Base-by-base conservation (phyloP, 2,113 vertebrate species). In the Mastomys coucha region DNA sequence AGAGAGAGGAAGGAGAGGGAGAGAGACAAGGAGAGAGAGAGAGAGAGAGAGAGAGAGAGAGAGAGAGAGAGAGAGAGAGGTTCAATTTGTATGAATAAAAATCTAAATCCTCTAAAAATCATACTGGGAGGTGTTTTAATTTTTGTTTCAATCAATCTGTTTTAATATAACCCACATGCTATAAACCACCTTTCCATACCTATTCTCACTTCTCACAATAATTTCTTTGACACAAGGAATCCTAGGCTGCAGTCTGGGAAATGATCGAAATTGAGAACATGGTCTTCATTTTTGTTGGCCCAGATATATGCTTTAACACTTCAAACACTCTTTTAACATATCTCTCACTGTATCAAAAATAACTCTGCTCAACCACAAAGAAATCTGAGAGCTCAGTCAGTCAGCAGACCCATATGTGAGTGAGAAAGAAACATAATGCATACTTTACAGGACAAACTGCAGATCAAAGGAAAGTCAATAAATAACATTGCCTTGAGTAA, bases 291-390 rank as follows among this genome's bases (percentile, higher is more conserved):
- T 92, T 39, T n/a, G 87, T 92, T 97, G 82, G 94, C 97, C 97
- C 93, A 97, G 94, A 97, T 98, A 98, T 84, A 80, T 56, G 84
- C 11, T 92, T 96, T 97, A 97, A 95, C 98, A 98, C 95, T 98
- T 98, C 95, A 87, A 98, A 98, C 96, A 97, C 94, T 97, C 96
- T 97, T 98, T 98, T 96, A 98, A 98, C 98, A 98, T 98, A 98
- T 96, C 98, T 98, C 96, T 92, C 97, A 98, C 97, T 95, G 63
- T 96, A 98, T 96, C 96, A 97, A 97, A 97, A 98, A 98, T 98
- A 98, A 97, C 98, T 98, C 97, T 97, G 90, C 97, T 89, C 93
- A 85, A 81, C 98, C 96, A 97, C 96, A 97, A 39, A 97, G 97
- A 97, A 97, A 98, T 96, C 91, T 20, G 96, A 97, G 97, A 98